These are phyloP conservation scores for Eurosta solidaginis DNA, from an alignment of 1,140 invertebrate species.

Conservation along the genomic window DNA sequence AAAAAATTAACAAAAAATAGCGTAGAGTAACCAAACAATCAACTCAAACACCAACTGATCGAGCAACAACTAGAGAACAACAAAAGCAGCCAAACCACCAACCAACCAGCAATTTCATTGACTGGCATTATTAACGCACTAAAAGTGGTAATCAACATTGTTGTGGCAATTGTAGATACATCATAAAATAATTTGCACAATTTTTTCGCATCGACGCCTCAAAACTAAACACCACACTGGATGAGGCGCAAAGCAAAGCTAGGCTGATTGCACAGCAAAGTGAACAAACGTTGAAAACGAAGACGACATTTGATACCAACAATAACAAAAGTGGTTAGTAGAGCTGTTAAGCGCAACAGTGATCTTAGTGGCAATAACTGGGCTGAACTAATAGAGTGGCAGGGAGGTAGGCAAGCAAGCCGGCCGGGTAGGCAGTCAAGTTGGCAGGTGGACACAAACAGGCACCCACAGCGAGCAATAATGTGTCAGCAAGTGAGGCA, in stretches of 20 bases:
- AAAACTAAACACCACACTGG: not conserved
- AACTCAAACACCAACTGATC: not conserved
- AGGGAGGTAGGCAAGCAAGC: not conserved
- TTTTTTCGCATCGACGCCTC: constrained; percentile 24
- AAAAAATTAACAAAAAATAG: not conserved
- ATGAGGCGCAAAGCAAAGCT: not conserved
- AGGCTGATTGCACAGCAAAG: not conserved
- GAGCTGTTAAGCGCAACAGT: constrained; percentile 12
- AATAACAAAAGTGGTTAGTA: constrained; percentile 13
- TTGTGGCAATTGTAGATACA: constrained; percentile 28
- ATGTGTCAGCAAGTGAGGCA: not conserved
- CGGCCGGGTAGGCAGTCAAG: not conserved
- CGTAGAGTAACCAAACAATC: too few species aligned
- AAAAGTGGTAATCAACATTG: constrained; percentile 28
- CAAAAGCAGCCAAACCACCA: not conserved
- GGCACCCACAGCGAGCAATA: not conserved
- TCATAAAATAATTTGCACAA: constrained; percentile 29
- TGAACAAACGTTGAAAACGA: constrained; percentile 14
- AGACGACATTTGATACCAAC: constrained; percentile 28
- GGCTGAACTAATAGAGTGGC: not conserved
- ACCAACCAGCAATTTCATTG: constrained; percentile 19
- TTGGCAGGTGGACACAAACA: not conserved
- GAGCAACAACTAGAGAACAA: not conserved
- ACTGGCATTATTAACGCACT: constrained; percentile 28
- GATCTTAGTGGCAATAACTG: constrained; percentile 28